These are phyloP conservation scores for Trypoxylon attenuatum DNA, from an alignment of 2,888 invertebrate species.

Conservation along the genomic window DNA sequence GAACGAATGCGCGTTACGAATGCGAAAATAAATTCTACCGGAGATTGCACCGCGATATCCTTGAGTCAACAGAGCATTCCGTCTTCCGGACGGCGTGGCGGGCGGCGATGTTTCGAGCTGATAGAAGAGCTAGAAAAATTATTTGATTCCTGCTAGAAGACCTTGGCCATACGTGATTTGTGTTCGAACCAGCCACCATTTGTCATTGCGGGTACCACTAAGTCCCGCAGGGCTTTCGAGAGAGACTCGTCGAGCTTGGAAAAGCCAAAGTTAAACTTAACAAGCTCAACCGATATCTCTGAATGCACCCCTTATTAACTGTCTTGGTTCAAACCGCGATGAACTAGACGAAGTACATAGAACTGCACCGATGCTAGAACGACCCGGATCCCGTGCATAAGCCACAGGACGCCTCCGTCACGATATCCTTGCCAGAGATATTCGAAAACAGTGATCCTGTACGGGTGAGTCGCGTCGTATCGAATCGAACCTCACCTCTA, in stretches of 20 bases:
- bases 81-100: too few species aligned
- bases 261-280: slow-evolving; percentile 58
- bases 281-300: slow-evolving; percentile 56
- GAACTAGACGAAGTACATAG: slow-evolving; percentile 12
- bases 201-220: slow-evolving; percentile 56
- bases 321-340: slow-evolving; percentile 13
- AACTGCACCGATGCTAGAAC: slow-evolving; percentile 31
- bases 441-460: slow-evolving; percentile 60
- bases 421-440: slow-evolving; percentile 58
- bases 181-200: slow-evolving; percentile 47
- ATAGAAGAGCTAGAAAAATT: slow-evolving; percentile 48
- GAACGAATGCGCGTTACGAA: not conserved
- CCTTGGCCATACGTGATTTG: slow-evolving; percentile 54
- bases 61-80: not conserved
- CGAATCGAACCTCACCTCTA: slow-evolving; percentile 56
- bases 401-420: too few species aligned
- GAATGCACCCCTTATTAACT: slow-evolving; percentile 23
- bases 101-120: slow-evolving; percentile 23
- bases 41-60: too few species aligned
- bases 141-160: slow-evolving; percentile 50
- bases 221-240: slow-evolving; percentile 47
- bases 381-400: slow-evolving; percentile 45
- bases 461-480: slow-evolving; percentile 58
- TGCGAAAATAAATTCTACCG: not conserved
- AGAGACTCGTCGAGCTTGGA: slow-evolving; percentile 36